A percentile compares a stretch with the other conserved stretches of the same genome.
Evolutionary conservation across 1,140 invertebrate genomes (phyloP).

Genomic region (Lordiphosa collinella): DNA sequence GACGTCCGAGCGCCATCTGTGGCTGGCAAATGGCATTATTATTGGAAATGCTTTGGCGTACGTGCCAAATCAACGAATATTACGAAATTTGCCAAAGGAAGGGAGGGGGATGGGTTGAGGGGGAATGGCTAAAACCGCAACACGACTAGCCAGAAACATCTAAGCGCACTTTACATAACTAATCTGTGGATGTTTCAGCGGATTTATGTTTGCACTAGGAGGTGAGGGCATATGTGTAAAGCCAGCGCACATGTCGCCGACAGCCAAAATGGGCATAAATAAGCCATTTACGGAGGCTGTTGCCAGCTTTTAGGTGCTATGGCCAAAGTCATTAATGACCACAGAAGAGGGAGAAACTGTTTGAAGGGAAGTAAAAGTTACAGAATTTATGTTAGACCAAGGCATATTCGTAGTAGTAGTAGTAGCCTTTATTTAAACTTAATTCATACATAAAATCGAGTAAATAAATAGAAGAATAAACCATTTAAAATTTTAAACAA

Average conservation of each 20-base stretch:
- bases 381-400: not conserved
- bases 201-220: not conserved
- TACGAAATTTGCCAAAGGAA: not conserved
- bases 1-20: conserved; percentile 42
- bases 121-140: conserved; percentile 12
- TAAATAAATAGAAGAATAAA: too few relatives aligned
- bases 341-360: not conserved
- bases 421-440: too few relatives aligned
- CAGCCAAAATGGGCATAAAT: conserved; percentile 41
- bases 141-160: conserved; percentile 25
- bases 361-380: not conserved
- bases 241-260: conserved; percentile 1
- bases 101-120: not conserved
- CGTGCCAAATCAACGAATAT: conserved; percentile 70
- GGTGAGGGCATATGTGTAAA: not conserved
- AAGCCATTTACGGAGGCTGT: conserved; percentile 63
- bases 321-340: conserved; percentile 11
- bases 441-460: too few relatives aligned
- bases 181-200: conserved; percentile 16
- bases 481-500: too few relatives aligned
- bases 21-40: conserved; percentile 42
- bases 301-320: conserved; percentile 49
- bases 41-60: conserved; percentile 52
- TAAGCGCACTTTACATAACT: conserved; percentile 67
- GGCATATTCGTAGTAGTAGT: too few relatives aligned